Conservation (phyloP, 2,888 invertebrate genomes). For the Apocheima hispidaria region DNA sequence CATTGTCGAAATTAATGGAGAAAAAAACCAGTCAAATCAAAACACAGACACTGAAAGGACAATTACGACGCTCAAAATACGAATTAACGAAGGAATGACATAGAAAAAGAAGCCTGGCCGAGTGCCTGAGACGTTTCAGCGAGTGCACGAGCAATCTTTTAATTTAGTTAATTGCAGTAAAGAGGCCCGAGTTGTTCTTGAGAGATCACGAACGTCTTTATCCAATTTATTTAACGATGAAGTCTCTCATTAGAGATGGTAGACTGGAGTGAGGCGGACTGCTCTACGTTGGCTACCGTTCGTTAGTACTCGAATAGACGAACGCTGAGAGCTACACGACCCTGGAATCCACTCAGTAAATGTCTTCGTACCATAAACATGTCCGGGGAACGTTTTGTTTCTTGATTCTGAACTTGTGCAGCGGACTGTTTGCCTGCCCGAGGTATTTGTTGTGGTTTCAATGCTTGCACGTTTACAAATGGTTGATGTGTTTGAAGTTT, state of each 20-base stretch:
- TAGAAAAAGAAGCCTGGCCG: slow-evolving; percentile 56
- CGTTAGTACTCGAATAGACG: slow-evolving; percentile 61
- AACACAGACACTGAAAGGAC: slow-evolving; percentile 12
- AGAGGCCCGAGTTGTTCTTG: slow-evolving; percentile 83
- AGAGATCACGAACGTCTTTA: slow-evolving; percentile 86
- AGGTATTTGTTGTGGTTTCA: slow-evolving; percentile 19
- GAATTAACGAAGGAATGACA: slow-evolving; percentile 67
- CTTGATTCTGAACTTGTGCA: slow-evolving; percentile 35
- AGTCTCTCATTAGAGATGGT: slow-evolving; percentile 81
- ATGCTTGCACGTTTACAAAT: slow-evolving; percentile 13
- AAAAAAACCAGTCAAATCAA: slow-evolving; percentile 16
- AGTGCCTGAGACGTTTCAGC: slow-evolving; percentile 71
- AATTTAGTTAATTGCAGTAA: slow-evolving; percentile 85
- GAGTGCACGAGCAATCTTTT: slow-evolving; percentile 83
- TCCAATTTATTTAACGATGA: slow-evolving; percentile 86
- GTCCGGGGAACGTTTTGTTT: slow-evolving; percentile 43
- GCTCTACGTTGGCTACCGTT: slow-evolving; percentile 64
- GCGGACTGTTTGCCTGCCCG: slow-evolving; percentile 34
- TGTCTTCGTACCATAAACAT: slow-evolving; percentile 59
- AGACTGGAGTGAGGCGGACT: slow-evolving; percentile 54
- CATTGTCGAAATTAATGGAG: too few relatives aligned
- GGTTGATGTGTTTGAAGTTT: slow-evolving; percentile 4
- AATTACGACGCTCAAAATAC: slow-evolving; percentile 49
- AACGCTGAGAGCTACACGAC: slow-evolving; percentile 48
- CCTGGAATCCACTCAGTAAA: slow-evolving; percentile 48